Base-by-base conservation (phyloP, 1,140 invertebrate genomes). In the Chionoecetes opilio region DNA sequence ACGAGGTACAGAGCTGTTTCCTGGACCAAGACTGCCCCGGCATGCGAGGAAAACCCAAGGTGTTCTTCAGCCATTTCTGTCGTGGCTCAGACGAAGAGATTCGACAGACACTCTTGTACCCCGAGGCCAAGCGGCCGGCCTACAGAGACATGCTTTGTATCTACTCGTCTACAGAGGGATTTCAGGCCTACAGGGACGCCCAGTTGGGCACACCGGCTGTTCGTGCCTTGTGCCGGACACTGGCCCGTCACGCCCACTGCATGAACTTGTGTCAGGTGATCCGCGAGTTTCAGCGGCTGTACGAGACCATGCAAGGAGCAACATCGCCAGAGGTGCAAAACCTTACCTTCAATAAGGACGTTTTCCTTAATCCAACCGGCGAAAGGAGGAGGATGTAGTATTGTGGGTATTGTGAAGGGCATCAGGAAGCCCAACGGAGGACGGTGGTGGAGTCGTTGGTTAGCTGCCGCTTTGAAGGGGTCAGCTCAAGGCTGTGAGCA, bases 101-200 rank as follows among this genome's bases (percentile, higher is more conserved):
- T 38, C 11, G n/a, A 46, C 21, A 17, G 11, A 14, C 2, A 11
- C 34, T 88, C 9, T 46, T 8, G 5, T 38, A 2, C 29, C 11
- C 37, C 2, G 88, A 90, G 3, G 88, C 88, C 14, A 38, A 90
- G 14, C 11, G 37, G 34, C 37, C 41, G 46, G 88, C 88, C 88
- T 90, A 90, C 88, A 90, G 34, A 46, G 88, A 90, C 34, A 90
- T 90, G 88, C 29, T 90, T n/a, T 90, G 88, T 46, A n/a, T 90
- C n/a, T 90, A 41, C 35, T 90, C 88, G 0, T 41, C 88, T 8
- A 90, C 88, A 26, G 35, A 8, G 26, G 88, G 88, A 3, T 90
- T 90, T 29, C 32, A 31, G 35, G 88, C 88, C 0, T 26, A 41
- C 35, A 90, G 88, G 9, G 11, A 90, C 26, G 8, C 9, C 11